Percentiles rank a stretch among this genome's conserved stretches.
Conservation (phyloP, 2,888 invertebrate species). For the Microchrysa polita region DNA sequence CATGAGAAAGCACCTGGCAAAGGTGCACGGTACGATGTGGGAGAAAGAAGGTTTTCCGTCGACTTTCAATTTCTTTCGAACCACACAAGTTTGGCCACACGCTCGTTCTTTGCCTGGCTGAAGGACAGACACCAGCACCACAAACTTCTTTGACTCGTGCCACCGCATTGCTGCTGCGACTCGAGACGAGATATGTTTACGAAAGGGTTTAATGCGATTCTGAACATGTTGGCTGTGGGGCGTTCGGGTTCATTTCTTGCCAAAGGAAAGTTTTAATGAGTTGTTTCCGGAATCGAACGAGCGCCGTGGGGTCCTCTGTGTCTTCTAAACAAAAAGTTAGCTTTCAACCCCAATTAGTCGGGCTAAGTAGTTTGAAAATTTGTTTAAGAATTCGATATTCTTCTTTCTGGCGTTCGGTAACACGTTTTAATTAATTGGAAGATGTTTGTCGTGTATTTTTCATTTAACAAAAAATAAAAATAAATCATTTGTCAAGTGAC, state of each 20-base stretch:
- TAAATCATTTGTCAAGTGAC: too few species aligned
- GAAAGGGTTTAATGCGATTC: conserved; percentile 1
- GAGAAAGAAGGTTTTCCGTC: neutral
- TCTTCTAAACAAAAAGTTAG: too few species aligned
- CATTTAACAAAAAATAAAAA: too few species aligned
- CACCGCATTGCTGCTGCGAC: neutral
- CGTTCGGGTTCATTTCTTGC: neutral
- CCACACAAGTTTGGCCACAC: neutral
- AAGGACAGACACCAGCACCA: neutral
- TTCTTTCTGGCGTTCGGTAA: too few species aligned
- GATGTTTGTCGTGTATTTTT: too few species aligned
- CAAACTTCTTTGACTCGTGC: neutral
- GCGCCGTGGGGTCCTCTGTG: too few species aligned
- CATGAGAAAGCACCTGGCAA: neutral
- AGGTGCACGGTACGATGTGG: neutral
- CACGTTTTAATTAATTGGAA: too few species aligned
- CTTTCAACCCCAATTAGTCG: too few species aligned
- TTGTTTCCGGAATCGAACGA: neutral
- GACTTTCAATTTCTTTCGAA: neutral
- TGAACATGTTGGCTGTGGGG: neutral
- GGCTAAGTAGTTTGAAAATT: too few species aligned
- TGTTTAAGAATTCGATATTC: too few species aligned
- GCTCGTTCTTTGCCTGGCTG: neutral
- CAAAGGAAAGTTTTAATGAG: neutral
- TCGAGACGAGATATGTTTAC: neutral